phyloP scores from a whole-genome alignment of 2,113 vertebrate species.

The Ursus arctos region DNA sequence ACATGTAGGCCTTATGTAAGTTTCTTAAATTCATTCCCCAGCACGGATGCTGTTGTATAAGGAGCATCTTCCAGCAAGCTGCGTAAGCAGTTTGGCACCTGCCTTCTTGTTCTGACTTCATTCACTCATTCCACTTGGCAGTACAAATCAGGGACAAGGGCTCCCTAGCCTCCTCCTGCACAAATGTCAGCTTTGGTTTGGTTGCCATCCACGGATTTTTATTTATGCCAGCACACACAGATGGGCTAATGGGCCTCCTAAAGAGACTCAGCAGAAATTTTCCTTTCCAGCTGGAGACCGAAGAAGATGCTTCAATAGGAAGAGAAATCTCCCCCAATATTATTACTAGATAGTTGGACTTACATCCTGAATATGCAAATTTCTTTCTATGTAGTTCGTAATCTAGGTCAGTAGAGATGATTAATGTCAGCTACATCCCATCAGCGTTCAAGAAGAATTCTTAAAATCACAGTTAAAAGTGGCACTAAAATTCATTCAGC shows the following conservation, averaged over 20 bases:
- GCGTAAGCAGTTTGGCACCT: constrained; percentile 42
- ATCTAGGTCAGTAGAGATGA: constrained; percentile 59
- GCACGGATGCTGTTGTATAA: not conserved
- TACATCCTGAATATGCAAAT: constrained; percentile 12
- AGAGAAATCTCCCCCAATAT: not conserved
- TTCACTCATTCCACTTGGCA: constrained; percentile 67
- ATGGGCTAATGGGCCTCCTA: constrained; percentile 72
- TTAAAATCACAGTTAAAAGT: constrained; percentile 11
- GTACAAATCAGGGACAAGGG: constrained; percentile 11
- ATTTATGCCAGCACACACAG: constrained; percentile 67
- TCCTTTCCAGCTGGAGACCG: constrained; percentile 57
- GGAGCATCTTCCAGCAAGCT: not conserved
- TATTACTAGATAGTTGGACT: not conserved
- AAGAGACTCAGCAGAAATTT: constrained; percentile 72
- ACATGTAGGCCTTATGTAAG: not conserved
- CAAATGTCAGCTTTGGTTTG: constrained; percentile 75
- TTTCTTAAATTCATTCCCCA: not conserved
- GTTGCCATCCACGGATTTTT: constrained; percentile 44
- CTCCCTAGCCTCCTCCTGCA: constrained; percentile 46
- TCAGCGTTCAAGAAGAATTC: constrained; percentile 36
- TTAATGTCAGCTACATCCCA: not conserved
- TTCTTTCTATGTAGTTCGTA: not conserved
- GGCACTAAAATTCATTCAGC: constrained; percentile 21
- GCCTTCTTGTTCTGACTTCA: constrained; percentile 34
- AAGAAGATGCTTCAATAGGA: constrained; percentile 51